Conservation (phyloP, 2,888 invertebrate genomes). For the Polymixis flavicincta region DNA sequence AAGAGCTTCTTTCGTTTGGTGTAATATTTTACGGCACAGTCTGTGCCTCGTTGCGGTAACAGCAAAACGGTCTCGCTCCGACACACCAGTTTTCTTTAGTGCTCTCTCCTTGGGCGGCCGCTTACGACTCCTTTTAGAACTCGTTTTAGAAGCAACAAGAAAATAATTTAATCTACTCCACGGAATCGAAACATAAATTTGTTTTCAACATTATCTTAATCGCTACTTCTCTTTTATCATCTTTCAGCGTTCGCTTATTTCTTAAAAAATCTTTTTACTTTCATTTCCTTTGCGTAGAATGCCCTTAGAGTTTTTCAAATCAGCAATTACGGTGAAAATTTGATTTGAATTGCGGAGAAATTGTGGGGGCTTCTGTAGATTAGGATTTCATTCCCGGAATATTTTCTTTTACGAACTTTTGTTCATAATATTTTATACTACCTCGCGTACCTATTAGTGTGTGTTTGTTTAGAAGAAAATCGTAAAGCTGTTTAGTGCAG, state of each 20-base stretch:
- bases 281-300: constrained; percentile 74
- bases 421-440: constrained; percentile 16
- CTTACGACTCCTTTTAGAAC: constrained; percentile 77
- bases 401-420: constrained; percentile 20
- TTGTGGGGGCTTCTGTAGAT: constrained; percentile 44
- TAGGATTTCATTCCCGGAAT: constrained; percentile 35
- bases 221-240: constrained; percentile 82
- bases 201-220: constrained; percentile 86
- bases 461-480: constrained; percentile 19
- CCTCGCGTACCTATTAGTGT: background rate
- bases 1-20: constrained; percentile 88
- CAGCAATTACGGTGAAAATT: constrained; percentile 70
- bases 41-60: constrained; percentile 74
- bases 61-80: constrained; percentile 79
- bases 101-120: constrained; percentile 77
- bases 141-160: constrained; percentile 83
- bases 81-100: constrained; percentile 78
- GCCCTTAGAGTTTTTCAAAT: constrained; percentile 72
- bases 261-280: constrained; percentile 74
- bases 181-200: constrained; percentile 86
- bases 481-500: constrained; percentile 70
- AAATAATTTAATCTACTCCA: constrained; percentile 87
- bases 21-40: constrained; percentile 87
- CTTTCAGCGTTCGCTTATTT: constrained; percentile 76
- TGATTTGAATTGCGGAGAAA: constrained; percentile 56